Evolutionary conservation across 2,888 invertebrate genomes (phyloP), one percentile per base, ranked within the genome.

Genomic region (Nomada flava): DNA sequence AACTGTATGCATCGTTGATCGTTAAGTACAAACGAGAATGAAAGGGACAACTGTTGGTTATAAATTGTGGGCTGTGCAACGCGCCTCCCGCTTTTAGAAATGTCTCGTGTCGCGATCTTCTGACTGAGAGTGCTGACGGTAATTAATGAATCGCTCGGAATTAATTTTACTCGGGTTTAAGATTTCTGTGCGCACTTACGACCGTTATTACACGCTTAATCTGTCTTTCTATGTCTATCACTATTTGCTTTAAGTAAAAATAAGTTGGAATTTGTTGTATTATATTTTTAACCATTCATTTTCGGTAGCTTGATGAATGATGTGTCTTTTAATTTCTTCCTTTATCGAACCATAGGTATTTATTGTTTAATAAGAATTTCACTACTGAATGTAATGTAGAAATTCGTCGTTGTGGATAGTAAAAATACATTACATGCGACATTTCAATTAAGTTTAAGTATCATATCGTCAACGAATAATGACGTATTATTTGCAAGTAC

Each of bases 111-210:
- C 52, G 52, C 52, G 29, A 36, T 63, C 44, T 63, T 23, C 52
- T 20, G 26, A n/a, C 50, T n/a, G 18, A 36, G n/a, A n/a, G 36
- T 65, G 20, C 36, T 36, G 13, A 53, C 29, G n/a, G 13, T 67
- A 67, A 67, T 67, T 67, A 53, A 67, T 67, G 52, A 67, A 67
- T 67, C 29, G n/a, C 52, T 11, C 13, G 65, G 53, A 67, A 53
- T 67, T 67, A 67, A 67, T 67, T 20, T 53, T 36, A 4, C 50
- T 18, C 65, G 20, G 15, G 52, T 36, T 20, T 36, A 29, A 20
- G 11, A 29, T 36, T 52, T 52, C 65, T 65, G 0, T 3, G 29
- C 15, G 42, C 44, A 23, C 23, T 20, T 23, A 23, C 13, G 23
- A 55, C 20, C 23, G 23, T 20, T 55, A 55, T 55, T 55, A 23